Base-by-base conservation (phyloP, 2,797 vertebrate genomes). In the Borostomias antarcticus region DNA sequence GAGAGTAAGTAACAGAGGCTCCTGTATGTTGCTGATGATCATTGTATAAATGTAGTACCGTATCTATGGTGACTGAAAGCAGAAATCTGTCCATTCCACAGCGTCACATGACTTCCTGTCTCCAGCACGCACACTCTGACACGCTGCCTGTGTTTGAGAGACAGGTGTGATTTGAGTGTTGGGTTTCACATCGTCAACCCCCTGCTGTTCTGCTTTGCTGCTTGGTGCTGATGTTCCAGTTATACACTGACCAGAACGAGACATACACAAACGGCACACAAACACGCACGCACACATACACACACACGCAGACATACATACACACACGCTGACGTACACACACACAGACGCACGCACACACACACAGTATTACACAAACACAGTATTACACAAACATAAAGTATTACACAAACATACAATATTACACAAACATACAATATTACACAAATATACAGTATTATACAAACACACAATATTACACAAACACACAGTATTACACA, bases 101-200 rank as follows among this genome's bases (percentile, higher is more conserved):
- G 15, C 4, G 28, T 40, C 23, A 59, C 19, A 25, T 23, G 10
- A 59, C n/a, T 26, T 40, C 30, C 35, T 40, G 10, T 21, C 4
- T 37, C 33, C 35, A 37, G 32, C 33, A 26, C 19, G 21, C 19
- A 4, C 13, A 13, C 57, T 17, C 40, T 35, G 17, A 32, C 23
- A 37, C 9, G 29, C 43, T 48, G 25, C 35, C 19, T 26, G 28
- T 59, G 60, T 43, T 50, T 45, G 32, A 32, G 43, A 21, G 11
- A 30, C 47, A 32, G 28, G 43, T 15, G 19, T 62, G 60, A 62
- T 50, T 62, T 50, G 19, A n/a, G 50, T n/a, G 40, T 28, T 23
- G 50, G 40, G 50, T 50, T 62, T 15, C 11, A 62, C 8, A 28
- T 62, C 60, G 50, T 62, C 45, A 62, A 45, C 60, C 60, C 60